A percentile compares a stretch with the other conserved stretches of the same genome.
Conservation (phyloP, 2,888 invertebrate genomes). For the Anthoptus insignis region DNA sequence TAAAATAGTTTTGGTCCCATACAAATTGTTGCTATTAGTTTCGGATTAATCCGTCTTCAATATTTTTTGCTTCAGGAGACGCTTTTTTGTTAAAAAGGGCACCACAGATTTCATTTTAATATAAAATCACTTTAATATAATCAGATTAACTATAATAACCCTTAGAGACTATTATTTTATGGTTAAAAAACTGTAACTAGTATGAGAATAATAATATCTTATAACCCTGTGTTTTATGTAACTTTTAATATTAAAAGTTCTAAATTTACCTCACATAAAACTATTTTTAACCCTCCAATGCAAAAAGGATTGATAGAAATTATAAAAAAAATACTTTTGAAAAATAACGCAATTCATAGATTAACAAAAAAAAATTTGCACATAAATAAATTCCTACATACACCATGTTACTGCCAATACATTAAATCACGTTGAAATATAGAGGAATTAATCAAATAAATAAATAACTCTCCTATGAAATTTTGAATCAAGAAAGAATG, state of each 20-base stretch:
- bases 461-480: background rate
- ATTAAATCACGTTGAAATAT: too few relatives aligned
- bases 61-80: conserved; percentile 65
- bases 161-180: conserved; percentile 51
- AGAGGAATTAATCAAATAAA: too few relatives aligned
- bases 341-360: too few relatives aligned
- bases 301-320: too few relatives aligned
- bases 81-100: conserved; percentile 62
- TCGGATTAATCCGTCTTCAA: conserved; percentile 66
- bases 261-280: too few relatives aligned
- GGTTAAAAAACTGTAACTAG: conserved; percentile 35
- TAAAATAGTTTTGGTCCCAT: conserved; percentile 63
- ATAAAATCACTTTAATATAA: conserved; percentile 63
- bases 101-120: conserved; percentile 64
- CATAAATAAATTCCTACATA: too few relatives aligned
- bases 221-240: too few relatives aligned
- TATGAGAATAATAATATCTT: conserved; percentile 1
- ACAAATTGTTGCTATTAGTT: conserved; percentile 75
- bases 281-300: too few relatives aligned
- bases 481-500: background rate
- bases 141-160: conserved; percentile 58
- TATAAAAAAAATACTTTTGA: too few relatives aligned
- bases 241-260: too few relatives aligned
- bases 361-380: too few relatives aligned
- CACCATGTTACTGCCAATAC: too few relatives aligned